Conservation (phyloP, 2,113 vertebrate genomes). For the Fulmarus glacialis region DNA sequence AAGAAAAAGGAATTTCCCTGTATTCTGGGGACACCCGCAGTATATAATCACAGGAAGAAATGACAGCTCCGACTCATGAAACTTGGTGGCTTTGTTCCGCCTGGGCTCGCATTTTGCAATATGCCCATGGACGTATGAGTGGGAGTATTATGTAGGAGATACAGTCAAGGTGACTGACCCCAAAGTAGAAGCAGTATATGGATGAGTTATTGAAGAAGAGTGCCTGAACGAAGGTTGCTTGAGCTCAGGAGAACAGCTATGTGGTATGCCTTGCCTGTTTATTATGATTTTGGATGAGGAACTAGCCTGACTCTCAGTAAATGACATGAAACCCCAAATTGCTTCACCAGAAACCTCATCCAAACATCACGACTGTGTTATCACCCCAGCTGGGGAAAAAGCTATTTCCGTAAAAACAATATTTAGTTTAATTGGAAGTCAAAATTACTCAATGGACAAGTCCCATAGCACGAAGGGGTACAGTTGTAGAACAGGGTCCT, state of each 20-base stretch:
- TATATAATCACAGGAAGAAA: neutral
- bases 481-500: neutral
- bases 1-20: neutral
- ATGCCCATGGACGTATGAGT: neutral
- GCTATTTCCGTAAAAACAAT: neutral
- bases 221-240: rapidly evolving
- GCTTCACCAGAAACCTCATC: neutral
- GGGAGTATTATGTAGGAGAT: neutral
- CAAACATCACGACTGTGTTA: rapidly evolving
- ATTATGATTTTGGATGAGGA: neutral
- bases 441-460: neutral
- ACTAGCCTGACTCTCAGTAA: neutral
- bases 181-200: neutral
- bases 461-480: neutral
- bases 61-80: rapidly evolving
- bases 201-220: neutral
- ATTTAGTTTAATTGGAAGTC: neutral
- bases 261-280: neutral
- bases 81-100: neutral
- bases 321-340: neutral
- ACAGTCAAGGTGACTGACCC: neutral
- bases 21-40: neutral
- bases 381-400: neutral
- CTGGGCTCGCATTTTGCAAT: rapidly evolving
- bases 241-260: neutral